Evolutionary conservation across 1,140 invertebrate species (phyloP), one percentile per base, ranked within the genome.

Genomic region (Oryzaephilus surinamensis): DNA sequence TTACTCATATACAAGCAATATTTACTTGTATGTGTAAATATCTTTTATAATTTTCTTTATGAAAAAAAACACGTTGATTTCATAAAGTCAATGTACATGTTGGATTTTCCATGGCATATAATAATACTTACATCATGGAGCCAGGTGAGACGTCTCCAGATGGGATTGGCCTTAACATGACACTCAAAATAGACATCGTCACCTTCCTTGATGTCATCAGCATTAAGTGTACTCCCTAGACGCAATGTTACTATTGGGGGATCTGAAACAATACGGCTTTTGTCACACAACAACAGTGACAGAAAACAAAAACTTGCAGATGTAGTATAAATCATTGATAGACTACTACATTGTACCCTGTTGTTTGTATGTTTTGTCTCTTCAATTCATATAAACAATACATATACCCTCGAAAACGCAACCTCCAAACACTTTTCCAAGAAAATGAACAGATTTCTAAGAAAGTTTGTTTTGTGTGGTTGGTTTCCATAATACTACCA

Each of bases 121-220:
- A n/a, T n/a, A n/a, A 32, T 27, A 80, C 81, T 79, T 64, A 84
- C 83, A 54, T 89, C 79, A 62, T 88, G 84, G 41, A 82, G 70
- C 89, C 89, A 93, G 21, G 79, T 77, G 31, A 94, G 79, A 56
- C 84, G 83, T 46, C 81, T 76, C 61, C 79, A 84, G 41, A 77
- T 76, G 12, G 88, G 88, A 71, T 91, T 91, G 36, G 88, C 84
- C 52, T 76, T 73, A 42, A 92, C 86, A 67, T 87, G 82, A 65
- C 88, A 93, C 65, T 92, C 87, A 64, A 93, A 91, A 66, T 91
- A 92, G 27, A 92, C 85, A 62, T 92, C 89, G 54, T 91, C 88
- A 19, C 86, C 85, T 67, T 90, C 85, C 65, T 87, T 89, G 64
- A 91, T 91, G 64, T 88, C 84, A 44, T 84, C 77, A 11, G 85